These are phyloP conservation scores for Hirudinaria manillensis DNA, from an alignment of 2,888 invertebrate genomes.

Conservation along the genomic window DNA sequence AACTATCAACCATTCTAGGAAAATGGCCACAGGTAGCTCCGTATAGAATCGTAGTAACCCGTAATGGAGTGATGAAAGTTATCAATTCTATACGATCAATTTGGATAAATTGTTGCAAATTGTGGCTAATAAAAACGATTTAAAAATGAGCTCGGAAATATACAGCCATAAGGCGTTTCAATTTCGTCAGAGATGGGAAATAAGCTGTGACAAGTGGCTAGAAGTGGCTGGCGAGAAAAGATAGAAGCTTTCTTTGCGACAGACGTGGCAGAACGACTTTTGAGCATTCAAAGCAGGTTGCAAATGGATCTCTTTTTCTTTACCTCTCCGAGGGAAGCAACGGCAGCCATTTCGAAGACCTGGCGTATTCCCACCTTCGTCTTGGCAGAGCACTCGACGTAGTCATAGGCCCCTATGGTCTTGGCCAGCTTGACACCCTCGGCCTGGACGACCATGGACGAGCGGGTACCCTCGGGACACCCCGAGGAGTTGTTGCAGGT, in stretches of 20 bases:
- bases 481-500: not conserved
- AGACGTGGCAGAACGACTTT: too few relatives aligned
- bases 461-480: not conserved
- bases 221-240: too few relatives aligned
- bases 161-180: too few relatives aligned
- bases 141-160: too few relatives aligned
- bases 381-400: slow-evolving; percentile 39
- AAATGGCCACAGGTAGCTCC: too few relatives aligned
- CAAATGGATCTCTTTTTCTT: slow-evolving; percentile 43
- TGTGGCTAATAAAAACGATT: too few relatives aligned
- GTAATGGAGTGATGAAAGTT: not conserved
- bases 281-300: slow-evolving; percentile 50
- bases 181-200: too few relatives aligned
- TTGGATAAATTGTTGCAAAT: not conserved
- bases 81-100: not conserved
- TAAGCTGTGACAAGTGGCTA: too few relatives aligned
- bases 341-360: slow-evolving; percentile 39
- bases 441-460: not conserved
- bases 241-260: too few relatives aligned
- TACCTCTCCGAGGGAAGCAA: slow-evolving; percentile 34
- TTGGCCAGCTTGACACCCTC: slow-evolving; percentile 32
- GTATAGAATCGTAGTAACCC: too few relatives aligned
- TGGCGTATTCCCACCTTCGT: slow-evolving; percentile 38
- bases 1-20: too few relatives aligned
- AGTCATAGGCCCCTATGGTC: slow-evolving; percentile 33